Evolutionary conservation across 2,888 invertebrate species (phyloP), one percentile per base, ranked within the genome.

Genomic region (Drosophila neonasuta): DNA sequence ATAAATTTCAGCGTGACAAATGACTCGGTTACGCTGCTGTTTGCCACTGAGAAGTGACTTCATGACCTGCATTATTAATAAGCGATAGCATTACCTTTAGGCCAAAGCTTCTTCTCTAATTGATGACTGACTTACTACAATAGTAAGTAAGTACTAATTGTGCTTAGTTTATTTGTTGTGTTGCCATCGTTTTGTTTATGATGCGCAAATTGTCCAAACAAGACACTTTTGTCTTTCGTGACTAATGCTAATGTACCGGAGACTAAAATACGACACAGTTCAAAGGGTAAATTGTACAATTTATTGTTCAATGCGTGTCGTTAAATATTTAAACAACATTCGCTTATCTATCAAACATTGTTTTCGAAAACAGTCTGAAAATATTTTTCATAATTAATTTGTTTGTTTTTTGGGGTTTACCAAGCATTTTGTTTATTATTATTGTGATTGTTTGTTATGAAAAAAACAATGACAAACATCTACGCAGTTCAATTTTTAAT

Each of bases 1-100:
- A 85, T 85, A 87, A 86, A 85, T 85, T 83, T 86, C 75, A 67
- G 71, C 71, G 84, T 85, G 87, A 85, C 86, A 85, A 85, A 85
- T 87, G 86, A 79, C 77, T 71, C 61, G 67, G 66, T 62, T 69
- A 51, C 66, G 48, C 49, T 36, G 39, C 24, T 20, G 42, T 17
- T 11, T 45, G 34, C 42, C 36, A 15, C 44, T 30, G 36, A 36
- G 34, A 36, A 36, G 34, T 11, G 36, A 50, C 41, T 58, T 46
- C 58, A 49, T 68, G 79, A 49, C 55, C 69, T 75, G 80, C 77
- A 83, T 86, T 77, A 86, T 79, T 75, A 83, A 83, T 85, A 77
- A 77, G 74, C 67, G 51, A 15, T 76, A 66, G 59, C 59, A 46
- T 64, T 55, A 48, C 66, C 58, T 54, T 20, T 11, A 11, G 36